A percentile compares a stretch with the other conserved stretches of the same genome.
These are phyloP conservation scores for Trachurus trachurus DNA, from an alignment of 2,797 vertebrate species.

Conservation along the genomic window DNA sequence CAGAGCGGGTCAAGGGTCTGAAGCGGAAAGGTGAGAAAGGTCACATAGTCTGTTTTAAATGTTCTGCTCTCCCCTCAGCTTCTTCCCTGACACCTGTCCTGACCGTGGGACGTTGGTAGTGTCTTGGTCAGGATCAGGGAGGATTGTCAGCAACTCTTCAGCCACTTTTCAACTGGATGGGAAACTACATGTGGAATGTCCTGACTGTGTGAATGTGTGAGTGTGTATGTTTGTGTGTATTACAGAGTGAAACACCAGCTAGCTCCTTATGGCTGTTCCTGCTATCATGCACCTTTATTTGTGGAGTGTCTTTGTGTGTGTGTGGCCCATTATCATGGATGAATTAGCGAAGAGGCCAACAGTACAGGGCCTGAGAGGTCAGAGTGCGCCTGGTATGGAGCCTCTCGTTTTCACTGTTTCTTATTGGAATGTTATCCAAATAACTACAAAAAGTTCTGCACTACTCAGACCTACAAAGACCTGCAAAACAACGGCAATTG, in stretches of 20 bases:
- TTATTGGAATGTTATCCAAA: neutral
- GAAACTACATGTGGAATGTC: conserved; percentile 44
- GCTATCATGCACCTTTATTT: conserved; percentile 15
- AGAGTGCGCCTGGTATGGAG: neutral
- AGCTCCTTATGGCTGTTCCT: conserved; percentile 18
- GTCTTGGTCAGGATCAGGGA: conserved; percentile 47
- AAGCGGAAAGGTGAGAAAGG: conserved; percentile 39
- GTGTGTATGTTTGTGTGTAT: neutral
- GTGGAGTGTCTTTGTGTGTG: no score
- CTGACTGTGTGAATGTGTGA: conserved; percentile 9
- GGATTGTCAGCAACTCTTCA: conserved; percentile 27
- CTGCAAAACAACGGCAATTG: neutral
- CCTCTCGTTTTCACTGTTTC: neutral
- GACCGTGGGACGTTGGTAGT: conserved; percentile 51
- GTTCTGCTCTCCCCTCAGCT: conserved; percentile 5
- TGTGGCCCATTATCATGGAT: neutral
- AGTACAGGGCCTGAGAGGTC: neutral
- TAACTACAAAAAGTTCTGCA: no score
- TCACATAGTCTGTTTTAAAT: conserved; percentile 72
- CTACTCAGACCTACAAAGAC: neutral
- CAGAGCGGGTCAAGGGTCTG: conserved; percentile 52
- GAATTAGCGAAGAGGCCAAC: neutral
- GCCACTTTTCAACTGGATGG: conserved; percentile 31
- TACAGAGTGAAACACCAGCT: neutral
- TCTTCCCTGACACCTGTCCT: conserved; percentile 69